Conservation (phyloP, 2,888 invertebrate genomes). For the Ennomos erosarius region DNA sequence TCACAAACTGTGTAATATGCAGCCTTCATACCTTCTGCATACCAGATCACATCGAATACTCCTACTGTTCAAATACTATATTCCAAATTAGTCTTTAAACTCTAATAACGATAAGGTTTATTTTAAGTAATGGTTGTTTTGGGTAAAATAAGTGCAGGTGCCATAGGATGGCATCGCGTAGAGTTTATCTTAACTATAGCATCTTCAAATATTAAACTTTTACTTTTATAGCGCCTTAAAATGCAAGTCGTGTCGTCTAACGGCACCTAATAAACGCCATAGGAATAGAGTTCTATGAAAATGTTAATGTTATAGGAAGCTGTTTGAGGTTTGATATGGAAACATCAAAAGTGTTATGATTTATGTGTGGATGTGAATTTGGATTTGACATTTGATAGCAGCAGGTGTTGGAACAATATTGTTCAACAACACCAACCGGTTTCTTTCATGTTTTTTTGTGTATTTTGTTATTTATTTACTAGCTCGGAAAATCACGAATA, state of each 20-base stretch:
- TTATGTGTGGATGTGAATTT: constrained; percentile 21
- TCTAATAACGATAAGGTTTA: constrained; percentile 30
- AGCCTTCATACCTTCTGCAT: constrained; percentile 70
- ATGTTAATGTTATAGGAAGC: constrained; percentile 28
- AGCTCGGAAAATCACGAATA: no score
- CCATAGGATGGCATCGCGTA: constrained; percentile 65
- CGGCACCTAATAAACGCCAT: constrained; percentile 52
- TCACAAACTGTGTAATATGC: constrained; percentile 76
- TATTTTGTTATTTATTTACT: no score
- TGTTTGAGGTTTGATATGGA: constrained; percentile 21
- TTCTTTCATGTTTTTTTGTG: no score
- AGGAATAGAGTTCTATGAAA: constrained; percentile 29
- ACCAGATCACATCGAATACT: constrained; percentile 79
- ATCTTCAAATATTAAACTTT: constrained; percentile 81
- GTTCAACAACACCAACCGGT: neutral
- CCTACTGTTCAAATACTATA: constrained; percentile 49
- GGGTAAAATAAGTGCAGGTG: constrained; percentile 74
- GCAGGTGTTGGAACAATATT: constrained; percentile 17
- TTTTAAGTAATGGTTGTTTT: constrained; percentile 30
- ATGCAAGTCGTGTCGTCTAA: constrained; percentile 73
- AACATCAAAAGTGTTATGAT: constrained; percentile 30
- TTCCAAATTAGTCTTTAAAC: constrained; percentile 43
- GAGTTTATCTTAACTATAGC: constrained; percentile 76
- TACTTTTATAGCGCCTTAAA: constrained; percentile 79
- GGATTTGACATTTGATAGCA: constrained; percentile 15